These are phyloP conservation scores for Oryzias woworae DNA, from an alignment of 2,113 vertebrate genomes.

Conservation along the genomic window DNA sequence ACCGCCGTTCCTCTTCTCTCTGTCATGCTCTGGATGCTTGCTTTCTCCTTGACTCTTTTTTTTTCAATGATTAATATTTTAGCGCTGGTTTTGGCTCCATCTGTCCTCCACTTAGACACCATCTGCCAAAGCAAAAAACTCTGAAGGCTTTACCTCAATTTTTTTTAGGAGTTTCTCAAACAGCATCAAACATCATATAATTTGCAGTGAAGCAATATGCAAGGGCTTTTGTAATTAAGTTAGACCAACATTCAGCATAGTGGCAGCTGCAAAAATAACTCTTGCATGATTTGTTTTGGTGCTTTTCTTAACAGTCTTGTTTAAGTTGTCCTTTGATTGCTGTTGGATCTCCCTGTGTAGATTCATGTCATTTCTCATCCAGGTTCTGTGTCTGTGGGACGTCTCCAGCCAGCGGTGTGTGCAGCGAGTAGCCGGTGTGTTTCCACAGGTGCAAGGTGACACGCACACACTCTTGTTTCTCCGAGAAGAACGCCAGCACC, in stretches of 20 bases:
- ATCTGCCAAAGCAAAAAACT: slow-evolving; percentile 59
- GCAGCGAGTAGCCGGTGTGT: slow-evolving; percentile 48
- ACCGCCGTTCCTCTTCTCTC: slow-evolving; percentile 37
- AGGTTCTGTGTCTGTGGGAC: slow-evolving; percentile 67
- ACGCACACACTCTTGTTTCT: slow-evolving; percentile 43
- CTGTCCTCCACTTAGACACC: slow-evolving; percentile 67
- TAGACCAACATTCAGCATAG: slow-evolving; percentile 5
- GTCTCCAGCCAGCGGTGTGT: slow-evolving; percentile 56
- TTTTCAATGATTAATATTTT: slow-evolving; percentile 65
- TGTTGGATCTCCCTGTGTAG: slow-evolving; percentile 1
- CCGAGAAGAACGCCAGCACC: slow-evolving; percentile 51
- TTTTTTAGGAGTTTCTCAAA: slow-evolving; percentile 32
- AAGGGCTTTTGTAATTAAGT: slow-evolving; percentile 21
- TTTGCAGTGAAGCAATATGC: slow-evolving; percentile 34
- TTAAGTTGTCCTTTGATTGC: background rate
- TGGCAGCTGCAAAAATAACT: slow-evolving; percentile 8
- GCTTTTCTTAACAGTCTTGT: background rate
- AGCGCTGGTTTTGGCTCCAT: slow-evolving; percentile 67
- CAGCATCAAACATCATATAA: slow-evolving; percentile 25
- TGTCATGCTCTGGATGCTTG: slow-evolving; percentile 41
- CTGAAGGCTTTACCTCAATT: slow-evolving; percentile 53
- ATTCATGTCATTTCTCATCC: slow-evolving; percentile 1
- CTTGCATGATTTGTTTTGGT: background rate
- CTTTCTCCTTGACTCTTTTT: slow-evolving; percentile 45
- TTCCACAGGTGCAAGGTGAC: slow-evolving; percentile 51